Conservation (phyloP, 2,797 vertebrate genomes). For the Sciaenops ocellatus region DNA sequence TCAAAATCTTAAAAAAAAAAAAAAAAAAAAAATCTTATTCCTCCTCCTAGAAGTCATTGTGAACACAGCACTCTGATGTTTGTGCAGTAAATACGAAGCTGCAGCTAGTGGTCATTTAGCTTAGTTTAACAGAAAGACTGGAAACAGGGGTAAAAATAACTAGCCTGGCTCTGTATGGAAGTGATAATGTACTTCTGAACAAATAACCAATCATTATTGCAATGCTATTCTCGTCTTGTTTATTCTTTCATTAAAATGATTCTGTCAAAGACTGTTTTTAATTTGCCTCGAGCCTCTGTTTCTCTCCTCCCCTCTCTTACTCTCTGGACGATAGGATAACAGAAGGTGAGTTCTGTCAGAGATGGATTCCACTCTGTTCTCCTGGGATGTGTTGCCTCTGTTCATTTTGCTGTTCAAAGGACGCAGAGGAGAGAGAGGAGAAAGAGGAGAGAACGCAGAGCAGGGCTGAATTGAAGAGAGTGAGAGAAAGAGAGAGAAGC, state of each 20-base stretch:
- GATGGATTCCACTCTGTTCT: constrained; percentile 63
- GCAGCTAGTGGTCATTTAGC: not conserved
- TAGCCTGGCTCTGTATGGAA: too few species aligned
- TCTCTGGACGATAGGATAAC: constrained; percentile 54
- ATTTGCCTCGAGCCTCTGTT: not conserved
- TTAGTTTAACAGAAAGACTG: not conserved
- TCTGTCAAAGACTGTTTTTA: constrained; percentile 6
- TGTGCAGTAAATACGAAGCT: not conserved
- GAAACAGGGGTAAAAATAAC: not conserved
- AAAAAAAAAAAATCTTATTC: too few species aligned
- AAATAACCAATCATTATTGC: not conserved
- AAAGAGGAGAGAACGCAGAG: not conserved
- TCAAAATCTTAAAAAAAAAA: too few species aligned
- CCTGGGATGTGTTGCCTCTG: constrained; percentile 49
- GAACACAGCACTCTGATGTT: too few species aligned
- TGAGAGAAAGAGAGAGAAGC: not conserved
- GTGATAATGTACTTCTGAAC: not conserved
- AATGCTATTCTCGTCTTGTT: not conserved
- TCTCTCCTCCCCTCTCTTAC: not conserved
- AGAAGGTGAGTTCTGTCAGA: constrained; percentile 69
- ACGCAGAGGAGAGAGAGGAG: constrained; percentile 37
- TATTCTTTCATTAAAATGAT: not conserved
- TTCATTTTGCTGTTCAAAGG: constrained; percentile 64
- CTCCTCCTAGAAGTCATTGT: too few species aligned
- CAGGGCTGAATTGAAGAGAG: constrained; percentile 5